A percentile compares a stretch with the other conserved stretches of the same genome.
These are phyloP conservation scores for Sinocyclocheilus maitianheensis DNA, from an alignment of 2,113 vertebrate genomes.

Conservation along the genomic window DNA sequence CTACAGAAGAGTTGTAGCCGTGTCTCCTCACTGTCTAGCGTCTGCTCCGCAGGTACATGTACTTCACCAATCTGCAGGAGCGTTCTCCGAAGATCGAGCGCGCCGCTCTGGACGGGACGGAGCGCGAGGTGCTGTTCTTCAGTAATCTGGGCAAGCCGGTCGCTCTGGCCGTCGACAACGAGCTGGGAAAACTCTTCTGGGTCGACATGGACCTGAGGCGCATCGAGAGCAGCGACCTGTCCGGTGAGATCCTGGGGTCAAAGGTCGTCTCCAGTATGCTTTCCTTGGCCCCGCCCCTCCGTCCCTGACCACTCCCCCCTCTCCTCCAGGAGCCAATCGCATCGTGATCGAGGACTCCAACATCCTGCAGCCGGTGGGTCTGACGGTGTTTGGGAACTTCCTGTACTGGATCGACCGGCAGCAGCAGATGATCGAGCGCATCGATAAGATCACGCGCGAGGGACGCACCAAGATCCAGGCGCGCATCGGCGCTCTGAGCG, in stretches of 20 bases:
- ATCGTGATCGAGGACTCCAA: constrained; percentile 95
- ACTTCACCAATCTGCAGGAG: constrained; percentile 97
- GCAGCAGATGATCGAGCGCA: constrained; percentile 98
- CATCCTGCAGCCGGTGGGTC: constrained; percentile 93
- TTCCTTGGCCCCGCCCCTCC: neutral
- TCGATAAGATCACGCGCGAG: constrained; percentile 89
- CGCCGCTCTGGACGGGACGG: constrained; percentile 93
- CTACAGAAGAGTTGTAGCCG: too few relatives aligned
- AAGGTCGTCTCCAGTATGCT: neutral
- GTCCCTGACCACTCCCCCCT: constrained; percentile 6
- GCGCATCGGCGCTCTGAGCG: constrained; percentile 90
- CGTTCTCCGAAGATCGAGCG: constrained; percentile 94
- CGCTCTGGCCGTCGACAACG: constrained; percentile 90
- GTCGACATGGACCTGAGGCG: constrained; percentile 93
- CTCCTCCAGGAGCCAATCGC: constrained; percentile 86
- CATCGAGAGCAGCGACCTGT: constrained; percentile 97
- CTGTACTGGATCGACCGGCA: constrained; percentile 98
- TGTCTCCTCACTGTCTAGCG: neutral
- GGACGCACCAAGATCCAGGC: constrained; percentile 97
- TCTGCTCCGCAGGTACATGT: constrained; percentile 87
- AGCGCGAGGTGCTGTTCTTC: constrained; percentile 94
- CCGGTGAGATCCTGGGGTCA: constrained; percentile 74
- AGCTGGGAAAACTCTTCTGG: constrained; percentile 93
- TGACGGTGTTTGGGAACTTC: constrained; percentile 93
- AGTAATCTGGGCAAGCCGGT: constrained; percentile 89